Conservation (phyloP, 2,113 vertebrate genomes). For the Xiphophorus maculatus region DNA sequence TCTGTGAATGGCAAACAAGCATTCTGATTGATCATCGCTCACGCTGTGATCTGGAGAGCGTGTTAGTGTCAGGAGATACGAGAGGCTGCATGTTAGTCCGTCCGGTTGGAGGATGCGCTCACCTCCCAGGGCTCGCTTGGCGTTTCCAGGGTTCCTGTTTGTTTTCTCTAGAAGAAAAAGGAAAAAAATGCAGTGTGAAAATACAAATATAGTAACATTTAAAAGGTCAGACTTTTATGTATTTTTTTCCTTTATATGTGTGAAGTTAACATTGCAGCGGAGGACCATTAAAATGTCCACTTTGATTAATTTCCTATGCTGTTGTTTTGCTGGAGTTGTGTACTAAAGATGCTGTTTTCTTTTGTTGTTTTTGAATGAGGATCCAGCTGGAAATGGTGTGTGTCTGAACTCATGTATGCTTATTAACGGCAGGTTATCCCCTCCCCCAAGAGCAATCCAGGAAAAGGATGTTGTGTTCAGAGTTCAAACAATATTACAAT, state of each 20-base stretch:
- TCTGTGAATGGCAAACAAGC: constrained; percentile 62
- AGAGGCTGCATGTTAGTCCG: constrained; percentile 56
- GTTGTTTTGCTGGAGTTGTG: not conserved
- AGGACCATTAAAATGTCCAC: not conserved
- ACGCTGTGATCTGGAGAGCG: constrained; percentile 42
- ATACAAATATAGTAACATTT: constrained; percentile 14
- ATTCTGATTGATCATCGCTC: constrained; percentile 65
- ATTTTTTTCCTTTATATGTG: constrained; percentile 6
- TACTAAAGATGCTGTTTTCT: not conserved
- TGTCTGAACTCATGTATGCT: constrained; percentile 7
- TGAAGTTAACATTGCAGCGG: constrained; percentile 19
- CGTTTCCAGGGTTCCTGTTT: constrained; percentile 58
- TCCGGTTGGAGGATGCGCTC: constrained; percentile 64
- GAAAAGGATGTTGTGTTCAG: not conserved
- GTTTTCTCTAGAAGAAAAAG: constrained; percentile 57
- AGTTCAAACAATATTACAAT: not conserved
- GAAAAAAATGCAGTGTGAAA: not conserved
- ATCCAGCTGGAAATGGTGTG: constrained; percentile 12
- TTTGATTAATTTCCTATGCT: not conserved
- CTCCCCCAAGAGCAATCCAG: not conserved
- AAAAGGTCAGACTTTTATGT: constrained; percentile 28
- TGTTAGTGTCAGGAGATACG: constrained; percentile 30
- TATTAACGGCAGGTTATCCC: constrained; percentile 18
- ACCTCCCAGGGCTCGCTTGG: constrained; percentile 50
- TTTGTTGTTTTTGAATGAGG: constrained; percentile 9